Evolutionary conservation across 2,888 invertebrate species (phyloP).

Genomic region (Myopa tessellatipennis): DNA sequence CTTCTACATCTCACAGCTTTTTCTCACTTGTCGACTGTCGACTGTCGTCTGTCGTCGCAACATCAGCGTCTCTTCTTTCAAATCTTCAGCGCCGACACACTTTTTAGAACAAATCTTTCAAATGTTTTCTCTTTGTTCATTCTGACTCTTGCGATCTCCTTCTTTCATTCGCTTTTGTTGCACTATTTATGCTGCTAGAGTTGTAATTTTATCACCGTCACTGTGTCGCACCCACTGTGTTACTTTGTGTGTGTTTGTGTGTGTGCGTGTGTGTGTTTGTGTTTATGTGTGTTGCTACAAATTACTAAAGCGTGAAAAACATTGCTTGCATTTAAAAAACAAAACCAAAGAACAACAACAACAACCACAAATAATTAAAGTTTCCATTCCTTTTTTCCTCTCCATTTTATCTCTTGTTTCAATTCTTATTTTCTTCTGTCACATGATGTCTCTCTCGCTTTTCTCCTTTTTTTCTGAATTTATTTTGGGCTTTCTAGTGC

Average conservation of each 20-base stretch:
- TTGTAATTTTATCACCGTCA: slow-evolving; percentile 33
- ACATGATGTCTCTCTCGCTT: background rate
- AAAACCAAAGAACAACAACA: too few relatives aligned
- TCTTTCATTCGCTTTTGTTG: background rate
- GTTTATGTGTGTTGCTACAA: background rate
- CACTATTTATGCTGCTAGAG: background rate
- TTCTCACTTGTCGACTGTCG: background rate
- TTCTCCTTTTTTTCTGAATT: background rate
- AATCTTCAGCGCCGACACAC: slow-evolving; percentile 24
- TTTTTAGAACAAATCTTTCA: slow-evolving; percentile 19
- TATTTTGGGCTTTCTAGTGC: slow-evolving; percentile 2
- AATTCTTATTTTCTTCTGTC: background rate
- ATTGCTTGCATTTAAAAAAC: background rate
- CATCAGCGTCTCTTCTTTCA: background rate
- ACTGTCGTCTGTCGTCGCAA: background rate
- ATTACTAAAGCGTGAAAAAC: slow-evolving; percentile 27
- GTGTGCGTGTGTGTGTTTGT: background rate
- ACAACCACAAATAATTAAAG: background rate
- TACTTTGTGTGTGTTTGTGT: background rate
- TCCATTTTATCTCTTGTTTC: background rate
- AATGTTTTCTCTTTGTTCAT: background rate
- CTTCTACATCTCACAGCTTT: too few relatives aligned
- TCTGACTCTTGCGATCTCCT: background rate
- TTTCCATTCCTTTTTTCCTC: background rate
- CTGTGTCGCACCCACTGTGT: slow-evolving; percentile 15